A percentile compares a stretch with the other conserved stretches of the same genome.
Evolutionary conservation across 2,888 invertebrate species (phyloP).

Genomic region (Cephus runcator): DNA sequence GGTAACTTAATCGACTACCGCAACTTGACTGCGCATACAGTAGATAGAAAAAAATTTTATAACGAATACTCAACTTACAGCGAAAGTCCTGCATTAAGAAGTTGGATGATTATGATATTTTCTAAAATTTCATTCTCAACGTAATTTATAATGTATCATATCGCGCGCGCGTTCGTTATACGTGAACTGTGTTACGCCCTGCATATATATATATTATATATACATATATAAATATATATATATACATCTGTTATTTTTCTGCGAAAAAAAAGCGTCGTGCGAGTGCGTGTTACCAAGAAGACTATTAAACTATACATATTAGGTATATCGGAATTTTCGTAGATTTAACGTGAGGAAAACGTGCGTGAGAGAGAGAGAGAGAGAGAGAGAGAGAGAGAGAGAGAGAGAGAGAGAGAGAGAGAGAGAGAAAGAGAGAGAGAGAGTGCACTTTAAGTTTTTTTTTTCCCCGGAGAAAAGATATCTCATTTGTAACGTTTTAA

Average conservation of each 20-base stretch:
- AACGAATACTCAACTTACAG: background rate
- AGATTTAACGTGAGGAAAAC: background rate
- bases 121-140: background rate
- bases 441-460: background rate
- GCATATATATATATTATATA: conserved; percentile 21
- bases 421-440: too few species aligned
- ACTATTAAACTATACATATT: conserved; percentile 31
- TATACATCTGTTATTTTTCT: conserved; percentile 46
- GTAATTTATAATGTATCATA: background rate
- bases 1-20: too few species aligned
- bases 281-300: conserved; percentile 33
- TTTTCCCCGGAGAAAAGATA: background rate
- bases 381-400: background rate
- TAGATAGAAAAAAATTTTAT: background rate
- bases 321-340: background rate
- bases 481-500: background rate
- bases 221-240: conserved; percentile 34
- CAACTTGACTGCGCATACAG: too few species aligned
- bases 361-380: background rate
- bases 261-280: conserved; percentile 17
- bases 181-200: background rate
- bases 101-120: background rate
- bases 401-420: background rate
- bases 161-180: background rate
- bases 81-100: background rate